These are phyloP conservation scores for Wiebesia pumilae DNA, from an alignment of 1,140 invertebrate species.

Conservation along the genomic window DNA sequence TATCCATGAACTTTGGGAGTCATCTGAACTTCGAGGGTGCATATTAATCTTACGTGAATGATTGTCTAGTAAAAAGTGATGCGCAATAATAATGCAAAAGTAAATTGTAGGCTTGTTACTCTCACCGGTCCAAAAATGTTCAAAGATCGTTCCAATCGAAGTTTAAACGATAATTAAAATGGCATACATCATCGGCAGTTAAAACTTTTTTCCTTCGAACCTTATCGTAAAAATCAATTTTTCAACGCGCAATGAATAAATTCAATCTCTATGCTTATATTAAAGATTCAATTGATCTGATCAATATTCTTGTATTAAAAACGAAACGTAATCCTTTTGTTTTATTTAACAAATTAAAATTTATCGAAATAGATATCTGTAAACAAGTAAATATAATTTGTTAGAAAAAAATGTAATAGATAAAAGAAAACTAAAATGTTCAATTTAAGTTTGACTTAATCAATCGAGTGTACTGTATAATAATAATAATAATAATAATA, in stretches of 20 bases:
- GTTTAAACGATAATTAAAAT: conserved; percentile 15
- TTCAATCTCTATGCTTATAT: not conserved
- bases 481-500: too few relatives aligned
- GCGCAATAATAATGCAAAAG: conserved; percentile 54
- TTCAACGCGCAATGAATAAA: not conserved
- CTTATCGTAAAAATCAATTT: conserved; percentile 4
- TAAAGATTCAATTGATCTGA: conserved; percentile 14
- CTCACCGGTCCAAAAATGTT: conserved; percentile 54
- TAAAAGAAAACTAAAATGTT: conserved; percentile 25
- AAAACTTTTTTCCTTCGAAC: not conserved
- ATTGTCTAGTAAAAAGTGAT: conserved; percentile 54
- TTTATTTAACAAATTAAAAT: not conserved
- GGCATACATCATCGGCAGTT: not conserved
- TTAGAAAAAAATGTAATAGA: not conserved
- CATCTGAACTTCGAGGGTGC: not conserved
- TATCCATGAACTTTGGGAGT: not conserved
- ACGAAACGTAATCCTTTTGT: not conserved
- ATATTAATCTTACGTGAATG: not conserved
- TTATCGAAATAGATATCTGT: not conserved
- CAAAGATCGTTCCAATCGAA: conserved; percentile 53
- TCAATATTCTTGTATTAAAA: conserved; percentile 13
- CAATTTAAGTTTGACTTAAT: conserved; percentile 37
- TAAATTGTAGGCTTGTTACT: conserved; percentile 44
- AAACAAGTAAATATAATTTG: not conserved
- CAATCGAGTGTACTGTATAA: not conserved